Conservation (phyloP, 2,888 invertebrate species). For the Stenchaetothrips biformis region DNA sequence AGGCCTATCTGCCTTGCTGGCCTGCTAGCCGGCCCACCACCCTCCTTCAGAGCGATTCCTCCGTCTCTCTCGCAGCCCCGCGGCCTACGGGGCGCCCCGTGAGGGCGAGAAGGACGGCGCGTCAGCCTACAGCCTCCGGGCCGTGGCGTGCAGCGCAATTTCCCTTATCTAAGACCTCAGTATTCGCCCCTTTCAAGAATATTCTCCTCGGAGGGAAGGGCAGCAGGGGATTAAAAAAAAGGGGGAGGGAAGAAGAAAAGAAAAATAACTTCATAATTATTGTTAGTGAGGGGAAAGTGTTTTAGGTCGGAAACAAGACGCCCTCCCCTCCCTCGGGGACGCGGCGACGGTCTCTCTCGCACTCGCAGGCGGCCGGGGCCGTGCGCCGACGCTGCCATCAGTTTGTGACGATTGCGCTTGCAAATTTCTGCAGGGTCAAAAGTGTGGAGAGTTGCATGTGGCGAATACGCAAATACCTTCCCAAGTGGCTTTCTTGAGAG, state of each 20-base stretch:
- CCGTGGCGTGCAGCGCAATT: background rate
- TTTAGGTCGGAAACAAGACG: conserved; percentile 27
- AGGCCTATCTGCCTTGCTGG: conserved; percentile 20
- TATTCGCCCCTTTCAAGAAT: conserved; percentile 14
- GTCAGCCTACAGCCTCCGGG: too few relatives aligned
- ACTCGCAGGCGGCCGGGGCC: too few relatives aligned
- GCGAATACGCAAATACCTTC: too few relatives aligned
- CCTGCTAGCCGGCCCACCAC: background rate
- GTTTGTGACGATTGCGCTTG: too few relatives aligned
- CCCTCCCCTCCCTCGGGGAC: background rate
- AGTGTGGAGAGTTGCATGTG: too few relatives aligned
- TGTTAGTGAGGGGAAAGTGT: conserved; percentile 27
- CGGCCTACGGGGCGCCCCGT: too few relatives aligned
- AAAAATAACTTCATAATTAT: conserved; percentile 26
- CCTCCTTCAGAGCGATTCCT: background rate
- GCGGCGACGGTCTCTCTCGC: too few relatives aligned
- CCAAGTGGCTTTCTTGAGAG: too few relatives aligned
- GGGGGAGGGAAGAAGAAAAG: conserved; percentile 31
- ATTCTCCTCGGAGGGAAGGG: background rate
- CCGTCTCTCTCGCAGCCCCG: too few relatives aligned
- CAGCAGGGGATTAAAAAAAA: conserved; percentile 19
- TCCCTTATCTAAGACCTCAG: conserved; percentile 11
- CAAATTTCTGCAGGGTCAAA: too few relatives aligned
- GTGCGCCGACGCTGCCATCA: too few relatives aligned
- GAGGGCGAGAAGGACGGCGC: too few relatives aligned